Evolutionary conservation across 2,797 vertebrate genomes (phyloP).

Genomic region (Mormyrops attenuatus): DNA sequence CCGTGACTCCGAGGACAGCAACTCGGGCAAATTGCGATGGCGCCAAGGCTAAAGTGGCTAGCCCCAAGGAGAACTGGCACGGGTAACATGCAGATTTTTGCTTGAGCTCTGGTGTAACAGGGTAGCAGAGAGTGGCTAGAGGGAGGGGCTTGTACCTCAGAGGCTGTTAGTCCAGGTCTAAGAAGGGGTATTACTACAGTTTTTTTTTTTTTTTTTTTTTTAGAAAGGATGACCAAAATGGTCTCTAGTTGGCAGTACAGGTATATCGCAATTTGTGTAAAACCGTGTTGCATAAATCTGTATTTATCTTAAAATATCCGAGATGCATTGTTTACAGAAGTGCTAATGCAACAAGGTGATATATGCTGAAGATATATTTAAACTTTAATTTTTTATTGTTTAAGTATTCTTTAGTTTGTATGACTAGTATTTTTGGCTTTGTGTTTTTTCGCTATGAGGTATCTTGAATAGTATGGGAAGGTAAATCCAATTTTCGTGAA

Average conservation of each 20-base stretch:
- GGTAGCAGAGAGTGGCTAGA: not conserved
- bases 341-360: not conserved
- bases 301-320: not conserved
- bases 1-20: slow-evolving; percentile 55
- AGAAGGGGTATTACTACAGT: not conserved
- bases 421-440: not conserved
- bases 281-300: not conserved
- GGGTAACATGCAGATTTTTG: slow-evolving; percentile 62
- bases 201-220: not conserved
- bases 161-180: not conserved
- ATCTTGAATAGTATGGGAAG: not conserved
- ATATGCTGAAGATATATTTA: not conserved
- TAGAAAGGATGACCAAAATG: not conserved
- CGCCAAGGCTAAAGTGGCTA: slow-evolving; percentile 69
- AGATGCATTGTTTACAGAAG: too few relatives aligned
- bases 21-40: slow-evolving; percentile 61
- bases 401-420: not conserved
- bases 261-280: not conserved
- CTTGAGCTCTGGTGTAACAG: not conserved
- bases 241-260: not conserved
- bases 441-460: not conserved
- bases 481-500: not conserved
- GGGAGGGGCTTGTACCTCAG: not conserved
- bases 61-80: slow-evolving; percentile 88
- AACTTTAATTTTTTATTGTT: not conserved